Base-by-base conservation (phyloP, 2,888 invertebrate species). In the Mermis nigrescens region DNA sequence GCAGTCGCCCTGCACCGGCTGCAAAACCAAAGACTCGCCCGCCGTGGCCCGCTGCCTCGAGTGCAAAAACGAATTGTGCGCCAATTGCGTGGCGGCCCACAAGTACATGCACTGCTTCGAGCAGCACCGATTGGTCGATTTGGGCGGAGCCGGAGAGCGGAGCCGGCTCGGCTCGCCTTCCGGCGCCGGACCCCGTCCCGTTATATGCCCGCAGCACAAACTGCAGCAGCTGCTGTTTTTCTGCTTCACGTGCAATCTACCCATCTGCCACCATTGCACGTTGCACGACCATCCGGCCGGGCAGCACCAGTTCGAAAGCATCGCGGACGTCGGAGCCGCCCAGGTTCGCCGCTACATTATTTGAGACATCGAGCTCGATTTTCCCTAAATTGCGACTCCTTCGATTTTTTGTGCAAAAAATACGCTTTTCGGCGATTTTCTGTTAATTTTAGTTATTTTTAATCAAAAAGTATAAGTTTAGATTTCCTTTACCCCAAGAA, bases 51-150 rank as follows among this genome's bases (percentile, higher is more conserved):
- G 88, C 73, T 94, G 92, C 76, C 85, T 88, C 71, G 92, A 94
- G 76, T 98, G 95, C 77, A 86, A 86, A 71, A 90, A 90, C 74
- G 88, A 86, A 74, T 82, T 98, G 67, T 95, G 95, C 78, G 83
- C 86, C 61, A 90, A 91, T 75, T 95, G 95, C 81, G 89, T 90
- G 70, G 91, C 91, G 83, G 94, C 94, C 63, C 95, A 95, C 77
- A 89, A 92, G 77, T 91, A 87, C 75, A 94, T 95, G 92, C 91
- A 92, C 76, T 94, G 92, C 75, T 95, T 95, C 76, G 90, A 91
- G 75, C 91, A 68, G 7, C 71, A 72, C 61, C 66, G 64, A 4
- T 69, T 71, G 46, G 65, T 67, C 38, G 62, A 60, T 57, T 53
- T 65, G 62, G 27, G 59, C 61, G 57, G 58, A 60, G 24, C 61